Percentiles rank a stretch among this genome's conserved stretches.
phyloP scores from a whole-genome alignment of 1,140 invertebrate species.

The Battus philenor region DNA sequence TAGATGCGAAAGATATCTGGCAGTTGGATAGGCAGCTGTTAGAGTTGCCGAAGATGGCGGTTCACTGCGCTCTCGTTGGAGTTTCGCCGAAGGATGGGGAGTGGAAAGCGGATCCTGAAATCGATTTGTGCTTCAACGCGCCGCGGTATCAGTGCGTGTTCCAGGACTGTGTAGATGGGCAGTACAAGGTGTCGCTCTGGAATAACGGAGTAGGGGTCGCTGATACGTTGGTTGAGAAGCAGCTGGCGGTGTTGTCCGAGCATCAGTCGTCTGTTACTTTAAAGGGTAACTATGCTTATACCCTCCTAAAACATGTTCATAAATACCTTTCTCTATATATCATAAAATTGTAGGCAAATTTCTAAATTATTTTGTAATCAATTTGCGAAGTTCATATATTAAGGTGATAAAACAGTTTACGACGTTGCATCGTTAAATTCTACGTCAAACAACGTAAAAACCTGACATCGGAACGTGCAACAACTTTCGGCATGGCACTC shows the following conservation, averaged over 20 bases:
- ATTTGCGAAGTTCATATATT: too few species aligned
- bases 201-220: constrained; percentile 60
- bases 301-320: too few species aligned
- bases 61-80: constrained; percentile 79
- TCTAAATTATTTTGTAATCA: too few species aligned
- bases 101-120: constrained; percentile 75
- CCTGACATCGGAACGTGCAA: too few species aligned
- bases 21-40: constrained; percentile 80
- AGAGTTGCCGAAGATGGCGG: constrained; percentile 81
- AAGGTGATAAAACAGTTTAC: too few species aligned
- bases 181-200: constrained; percentile 75
- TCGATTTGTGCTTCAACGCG: constrained; percentile 77
- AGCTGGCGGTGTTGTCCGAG: constrained; percentile 47
- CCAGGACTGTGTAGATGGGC: constrained; percentile 61
- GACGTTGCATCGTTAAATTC: too few species aligned
- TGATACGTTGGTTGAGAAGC: constrained; percentile 56
- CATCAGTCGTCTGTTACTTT: constrained; percentile 58
- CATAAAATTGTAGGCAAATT: too few species aligned
- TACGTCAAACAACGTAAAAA: too few species aligned
- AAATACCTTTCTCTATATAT: too few species aligned
- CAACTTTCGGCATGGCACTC: too few species aligned
- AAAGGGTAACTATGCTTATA: too few species aligned
- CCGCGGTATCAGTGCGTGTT: constrained; percentile 77
- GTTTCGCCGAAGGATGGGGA: constrained; percentile 72
- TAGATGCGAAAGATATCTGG: constrained; percentile 79